Base-by-base conservation (phyloP, 1,140 invertebrate genomes). In the Uloborus diversus region DNA sequence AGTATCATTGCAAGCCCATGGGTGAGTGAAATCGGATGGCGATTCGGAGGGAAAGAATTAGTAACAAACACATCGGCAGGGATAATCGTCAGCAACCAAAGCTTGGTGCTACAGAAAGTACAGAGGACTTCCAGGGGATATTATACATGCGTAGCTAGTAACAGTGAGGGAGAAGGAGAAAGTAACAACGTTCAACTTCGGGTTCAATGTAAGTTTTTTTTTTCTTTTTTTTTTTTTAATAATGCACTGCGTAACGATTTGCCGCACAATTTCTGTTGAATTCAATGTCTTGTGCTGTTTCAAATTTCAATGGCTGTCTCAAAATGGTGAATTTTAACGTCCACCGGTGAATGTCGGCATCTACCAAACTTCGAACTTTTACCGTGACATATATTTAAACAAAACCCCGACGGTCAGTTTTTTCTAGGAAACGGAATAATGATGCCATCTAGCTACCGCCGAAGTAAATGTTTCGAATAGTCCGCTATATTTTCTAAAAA, bases 61-160 rank as follows among this genome's bases (percentile, higher is more conserved):
- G 90, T 90, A 68, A 95, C 89, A 84, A 94, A 94, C 84, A 88
- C 90, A n/a, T 90, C 91, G 35, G 90, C 91, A 5, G 94, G 94
- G 27, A 92, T 94, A 28, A 93, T 96, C 82, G 92, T 96, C 53
- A 93, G 92, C 85, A 95, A 95, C 87, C 94, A 96, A 86, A 91
- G 84, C 14, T 69, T 87, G n/a, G 86, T 87, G 14, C 82, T 87
- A 14, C 86, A 87, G 80, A 81, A 83, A 30, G 85, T 87, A 0
- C 79, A 81, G 14, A 59, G 85, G 20, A 70, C 81, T 2, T 82
- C 84, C 13, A 61, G 85, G 20, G 86, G 86, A 3, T 64, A 82
- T 4, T 97, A 96, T 87, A 94, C 94, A 0, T 97, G 95, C 85
- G 92, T 92, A 1, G 94, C 94, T 0, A 93, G 92, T 86, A 97